These are phyloP conservation scores for human DNA, from an alignment of 2,113 vertebrate species.

Conservation along the genomic window DNA sequence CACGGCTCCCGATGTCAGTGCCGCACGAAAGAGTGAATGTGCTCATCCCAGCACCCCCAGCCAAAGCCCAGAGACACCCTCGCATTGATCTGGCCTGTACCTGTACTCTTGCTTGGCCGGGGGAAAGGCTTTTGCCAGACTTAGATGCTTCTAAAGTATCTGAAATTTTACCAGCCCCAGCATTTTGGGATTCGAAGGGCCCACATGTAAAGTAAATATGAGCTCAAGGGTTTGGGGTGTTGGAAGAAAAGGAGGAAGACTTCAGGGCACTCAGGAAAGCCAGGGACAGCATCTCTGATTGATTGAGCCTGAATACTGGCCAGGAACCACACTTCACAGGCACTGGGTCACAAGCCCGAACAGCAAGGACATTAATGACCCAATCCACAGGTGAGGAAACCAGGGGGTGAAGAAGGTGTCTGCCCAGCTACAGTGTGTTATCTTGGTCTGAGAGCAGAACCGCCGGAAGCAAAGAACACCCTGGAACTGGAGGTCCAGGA, in stretches of 20 bases:
- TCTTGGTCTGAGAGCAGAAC: too few relatives aligned
- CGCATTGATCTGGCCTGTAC: neutral
- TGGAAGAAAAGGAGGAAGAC: neutral
- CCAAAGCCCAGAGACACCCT: neutral
- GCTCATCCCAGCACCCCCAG: neutral
- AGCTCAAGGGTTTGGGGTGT: accelerated
- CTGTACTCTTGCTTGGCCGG: neutral
- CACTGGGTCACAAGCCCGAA: neutral
- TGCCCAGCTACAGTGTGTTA: too few relatives aligned
- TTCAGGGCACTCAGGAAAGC: neutral
- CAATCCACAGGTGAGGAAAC: neutral
- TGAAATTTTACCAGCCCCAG: neutral
- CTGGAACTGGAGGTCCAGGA: neutral
- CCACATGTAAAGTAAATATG: accelerated
- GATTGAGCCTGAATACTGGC: accelerated
- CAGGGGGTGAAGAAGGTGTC: neutral
- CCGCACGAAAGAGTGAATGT: neutral
- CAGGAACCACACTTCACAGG: neutral
- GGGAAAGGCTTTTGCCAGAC: neutral
- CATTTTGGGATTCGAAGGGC: neutral
- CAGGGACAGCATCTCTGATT: neutral
- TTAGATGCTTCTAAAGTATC: too few relatives aligned
- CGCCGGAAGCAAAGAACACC: neutral
- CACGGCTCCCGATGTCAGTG: accelerated
- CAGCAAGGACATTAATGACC: accelerated